These are phyloP conservation scores for Channa maculata DNA, from an alignment of 2,113 vertebrate genomes.

Conservation along the genomic window DNA sequence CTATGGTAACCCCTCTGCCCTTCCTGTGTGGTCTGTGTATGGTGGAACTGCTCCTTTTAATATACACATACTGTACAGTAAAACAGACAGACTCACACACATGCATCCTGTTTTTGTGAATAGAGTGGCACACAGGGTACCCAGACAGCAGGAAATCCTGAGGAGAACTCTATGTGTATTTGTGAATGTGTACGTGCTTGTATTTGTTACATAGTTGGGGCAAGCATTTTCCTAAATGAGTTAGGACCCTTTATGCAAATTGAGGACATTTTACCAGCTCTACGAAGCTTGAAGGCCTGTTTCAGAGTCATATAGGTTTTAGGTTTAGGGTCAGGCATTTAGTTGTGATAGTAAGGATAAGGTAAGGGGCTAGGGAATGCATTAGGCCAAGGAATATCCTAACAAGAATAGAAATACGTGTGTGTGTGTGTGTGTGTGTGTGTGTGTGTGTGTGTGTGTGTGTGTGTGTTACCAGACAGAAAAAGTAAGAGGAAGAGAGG, in stretches of 20 bases:
- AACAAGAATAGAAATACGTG: no score
- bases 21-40: constrained; percentile 61
- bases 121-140: constrained; percentile 49
- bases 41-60: constrained; percentile 30
- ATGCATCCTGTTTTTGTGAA: constrained; percentile 64
- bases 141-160: constrained; percentile 72
- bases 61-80: not conserved
- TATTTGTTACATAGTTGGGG: no score
- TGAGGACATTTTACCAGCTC: no score
- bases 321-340: no score
- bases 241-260: no score
- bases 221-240: no score
- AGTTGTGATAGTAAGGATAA: no score
- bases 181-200: not conserved
- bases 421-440: no score
- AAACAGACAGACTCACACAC: constrained; percentile 12
- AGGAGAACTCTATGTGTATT: constrained; percentile 10
- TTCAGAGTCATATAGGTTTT: no score
- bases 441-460: constrained; percentile 23
- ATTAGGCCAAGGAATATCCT: no score
- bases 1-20: constrained; percentile 63
- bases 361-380: no score
- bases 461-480: constrained; percentile 17
- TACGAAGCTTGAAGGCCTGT: no score
- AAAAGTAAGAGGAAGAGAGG: constrained; percentile 6